A percentile compares a stretch with the other conserved stretches of the same genome.
phyloP scores from a whole-genome alignment of 2,113 vertebrate species.

The Centropus bengalensis region DNA sequence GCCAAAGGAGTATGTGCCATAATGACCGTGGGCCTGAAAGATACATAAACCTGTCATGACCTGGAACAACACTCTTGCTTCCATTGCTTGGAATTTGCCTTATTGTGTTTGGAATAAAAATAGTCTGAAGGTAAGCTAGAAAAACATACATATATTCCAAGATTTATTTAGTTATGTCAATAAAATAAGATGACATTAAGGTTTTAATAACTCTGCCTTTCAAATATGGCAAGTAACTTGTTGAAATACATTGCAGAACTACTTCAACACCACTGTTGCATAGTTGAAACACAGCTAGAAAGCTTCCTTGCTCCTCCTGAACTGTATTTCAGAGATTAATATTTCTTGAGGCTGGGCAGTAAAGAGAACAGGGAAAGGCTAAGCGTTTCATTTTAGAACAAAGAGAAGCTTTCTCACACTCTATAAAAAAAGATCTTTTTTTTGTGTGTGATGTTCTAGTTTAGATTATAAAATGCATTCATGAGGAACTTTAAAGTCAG shows the following conservation, averaged over 20 bases:
- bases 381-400: slow-evolving; percentile 1
- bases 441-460: background rate
- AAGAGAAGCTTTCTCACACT: background rate
- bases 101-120: background rate
- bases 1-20: background rate
- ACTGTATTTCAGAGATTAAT: background rate
- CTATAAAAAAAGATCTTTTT: background rate
- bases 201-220: background rate
- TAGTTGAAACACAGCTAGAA: background rate
- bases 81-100: background rate
- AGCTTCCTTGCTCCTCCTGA: background rate
- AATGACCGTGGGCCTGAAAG: background rate
- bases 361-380: background rate
- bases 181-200: background rate
- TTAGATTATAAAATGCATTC: slow-evolving; percentile 38
- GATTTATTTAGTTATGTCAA: background rate
- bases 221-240: background rate
- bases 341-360: background rate
- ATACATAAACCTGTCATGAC: background rate
- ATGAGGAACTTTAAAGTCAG: slow-evolving; percentile 11
- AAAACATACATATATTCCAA: background rate
- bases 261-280: background rate
- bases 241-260: background rate
- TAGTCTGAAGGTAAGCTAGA: background rate
- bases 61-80: background rate